Percentiles rank a stretch among this genome's conserved stretches.
Conservation (phyloP, 2,113 vertebrate genomes). For the Lepus timidus region DNA sequence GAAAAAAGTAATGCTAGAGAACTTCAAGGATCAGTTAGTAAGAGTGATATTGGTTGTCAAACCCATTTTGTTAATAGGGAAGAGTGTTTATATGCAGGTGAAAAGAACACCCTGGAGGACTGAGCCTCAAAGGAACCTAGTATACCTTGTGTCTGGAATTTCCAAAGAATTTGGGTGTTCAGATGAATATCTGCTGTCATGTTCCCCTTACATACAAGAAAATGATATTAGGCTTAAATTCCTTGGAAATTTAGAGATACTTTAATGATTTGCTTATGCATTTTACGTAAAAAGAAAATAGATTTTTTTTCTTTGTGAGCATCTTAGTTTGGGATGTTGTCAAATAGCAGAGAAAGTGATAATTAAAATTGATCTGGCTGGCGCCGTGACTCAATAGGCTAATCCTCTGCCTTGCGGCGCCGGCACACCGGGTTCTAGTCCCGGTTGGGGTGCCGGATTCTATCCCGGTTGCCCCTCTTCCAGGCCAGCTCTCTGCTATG, state of each 20-base stretch:
- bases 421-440: no score
- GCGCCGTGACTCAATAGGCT: no score
- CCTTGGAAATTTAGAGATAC: background rate
- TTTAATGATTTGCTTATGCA: slow-evolving; percentile 31
- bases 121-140: background rate
- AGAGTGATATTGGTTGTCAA: background rate
- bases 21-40: background rate
- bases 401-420: no score
- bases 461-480: no score
- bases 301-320: background rate
- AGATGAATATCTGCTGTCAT: background rate
- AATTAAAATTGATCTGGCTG: slow-evolving; percentile 52
- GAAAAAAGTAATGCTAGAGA: background rate
- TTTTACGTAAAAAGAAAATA: slow-evolving; percentile 22
- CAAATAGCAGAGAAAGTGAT: background rate
- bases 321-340: slow-evolving; percentile 37
- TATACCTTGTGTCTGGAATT: background rate
- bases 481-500: no score
- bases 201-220: background rate
- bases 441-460: no score
- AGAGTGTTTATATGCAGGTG: background rate
- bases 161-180: background rate
- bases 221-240: background rate
- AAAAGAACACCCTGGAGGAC: background rate
- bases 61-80: background rate